These are phyloP conservation scores for Salvelinus alpinus DNA, from an alignment of 2,113 vertebrate genomes.

Conservation along the genomic window DNA sequence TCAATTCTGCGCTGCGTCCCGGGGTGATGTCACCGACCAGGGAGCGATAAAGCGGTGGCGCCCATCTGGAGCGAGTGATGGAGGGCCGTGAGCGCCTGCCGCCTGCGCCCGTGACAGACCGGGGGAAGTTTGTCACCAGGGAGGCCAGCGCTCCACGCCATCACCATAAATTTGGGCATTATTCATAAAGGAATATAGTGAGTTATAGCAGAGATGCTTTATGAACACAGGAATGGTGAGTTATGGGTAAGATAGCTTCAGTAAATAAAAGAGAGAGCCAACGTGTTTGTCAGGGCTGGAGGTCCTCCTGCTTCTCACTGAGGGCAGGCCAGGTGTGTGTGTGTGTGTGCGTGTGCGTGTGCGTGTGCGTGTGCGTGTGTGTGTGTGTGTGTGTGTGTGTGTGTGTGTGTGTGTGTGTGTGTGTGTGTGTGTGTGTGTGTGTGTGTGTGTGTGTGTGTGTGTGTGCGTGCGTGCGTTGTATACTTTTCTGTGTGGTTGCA, in stretches of 20 bases:
- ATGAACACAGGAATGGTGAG: constrained; percentile 82
- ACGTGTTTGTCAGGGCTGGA: not conserved
- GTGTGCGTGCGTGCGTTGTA: not conserved
- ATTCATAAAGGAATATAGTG: constrained; percentile 89
- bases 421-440: no score
- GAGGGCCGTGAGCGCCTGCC: constrained; percentile 84
- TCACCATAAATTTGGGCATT: constrained; percentile 97
- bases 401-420: no score
- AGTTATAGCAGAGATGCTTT: constrained; percentile 70
- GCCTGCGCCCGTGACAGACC: constrained; percentile 87
- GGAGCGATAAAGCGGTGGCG: constrained; percentile 92
- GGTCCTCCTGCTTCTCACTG: not conserved
- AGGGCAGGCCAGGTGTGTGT: constrained; percentile 34
- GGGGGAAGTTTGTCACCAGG: constrained; percentile 91
- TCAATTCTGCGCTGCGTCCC: constrained; percentile 88
- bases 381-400: no score
- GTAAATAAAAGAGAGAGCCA: constrained; percentile 80
- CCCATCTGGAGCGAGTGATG: constrained; percentile 94
- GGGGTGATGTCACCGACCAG: constrained; percentile 98
- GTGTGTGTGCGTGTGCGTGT: no score
- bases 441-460: no score
- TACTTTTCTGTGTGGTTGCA: not conserved
- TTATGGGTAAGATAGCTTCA: constrained; percentile 88
- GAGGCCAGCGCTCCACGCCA: constrained; percentile 90
- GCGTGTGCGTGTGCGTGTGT: no score